These are phyloP conservation scores for Pontoporia blainvillei DNA, from an alignment of 2,113 vertebrate species.

Conservation along the genomic window DNA sequence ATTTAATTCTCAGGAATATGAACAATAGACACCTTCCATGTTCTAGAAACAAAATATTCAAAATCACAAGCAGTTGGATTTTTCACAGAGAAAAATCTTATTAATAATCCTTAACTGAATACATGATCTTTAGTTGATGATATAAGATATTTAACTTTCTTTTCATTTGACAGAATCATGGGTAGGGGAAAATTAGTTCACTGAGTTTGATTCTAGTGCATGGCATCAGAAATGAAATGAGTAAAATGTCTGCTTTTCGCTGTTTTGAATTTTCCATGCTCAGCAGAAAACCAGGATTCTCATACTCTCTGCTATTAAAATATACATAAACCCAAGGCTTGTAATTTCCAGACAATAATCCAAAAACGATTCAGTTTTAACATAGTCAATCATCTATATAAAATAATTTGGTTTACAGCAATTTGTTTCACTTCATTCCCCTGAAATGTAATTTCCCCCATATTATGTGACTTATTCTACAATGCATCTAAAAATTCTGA, in stretches of 20 bases:
- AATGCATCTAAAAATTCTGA: neutral
- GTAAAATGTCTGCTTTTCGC: neutral
- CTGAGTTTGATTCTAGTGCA: neutral
- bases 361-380: constrained; percentile 13
- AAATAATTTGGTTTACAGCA: constrained; percentile 19
- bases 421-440: neutral
- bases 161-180: neutral
- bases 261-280: neutral
- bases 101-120: neutral
- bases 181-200: neutral
- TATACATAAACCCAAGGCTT: neutral
- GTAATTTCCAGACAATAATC: constrained; percentile 37
- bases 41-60: neutral
- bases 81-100: neutral
- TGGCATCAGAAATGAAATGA: neutral
- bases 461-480: neutral
- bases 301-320: neutral
- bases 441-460: neutral
- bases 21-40: neutral
- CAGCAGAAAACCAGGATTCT: neutral
- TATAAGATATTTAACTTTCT: neutral
- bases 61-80: neutral
- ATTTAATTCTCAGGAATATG: neutral
- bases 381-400: neutral
- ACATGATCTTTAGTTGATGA: neutral